Percentiles rank a stretch among this genome's conserved stretches.
phyloP scores from a whole-genome alignment of 1,140 invertebrate species.

The Saxidomus purpurata region DNA sequence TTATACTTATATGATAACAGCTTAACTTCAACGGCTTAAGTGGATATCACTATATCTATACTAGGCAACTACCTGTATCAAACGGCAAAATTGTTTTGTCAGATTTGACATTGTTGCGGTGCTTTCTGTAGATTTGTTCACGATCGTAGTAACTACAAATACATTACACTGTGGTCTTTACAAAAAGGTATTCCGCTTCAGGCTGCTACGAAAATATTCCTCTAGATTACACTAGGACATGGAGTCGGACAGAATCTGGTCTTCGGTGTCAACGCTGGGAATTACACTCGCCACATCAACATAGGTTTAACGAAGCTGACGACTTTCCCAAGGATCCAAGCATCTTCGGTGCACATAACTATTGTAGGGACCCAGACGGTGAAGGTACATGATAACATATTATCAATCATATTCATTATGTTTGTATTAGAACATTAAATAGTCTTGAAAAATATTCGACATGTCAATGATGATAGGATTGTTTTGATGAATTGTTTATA shows the following conservation, averaged over 20 bases:
- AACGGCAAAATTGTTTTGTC: no score
- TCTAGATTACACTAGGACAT: not conserved
- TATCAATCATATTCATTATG: not conserved
- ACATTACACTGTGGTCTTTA: no score
- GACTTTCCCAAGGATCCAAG: not conserved
- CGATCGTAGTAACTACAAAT: no score
- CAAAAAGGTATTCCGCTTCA: no score
- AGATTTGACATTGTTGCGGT: no score
- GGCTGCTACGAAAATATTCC: not conserved
- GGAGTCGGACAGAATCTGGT: not conserved
- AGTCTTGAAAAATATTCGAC: no score
- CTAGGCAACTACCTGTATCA: no score
- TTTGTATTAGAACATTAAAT: not conserved
- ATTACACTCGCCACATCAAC: not conserved
- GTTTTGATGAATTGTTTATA: not conserved
- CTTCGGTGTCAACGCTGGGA: not conserved
- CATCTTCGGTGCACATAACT: not conserved
- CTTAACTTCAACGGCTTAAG: no score
- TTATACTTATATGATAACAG: no score
- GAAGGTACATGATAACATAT: not conserved
- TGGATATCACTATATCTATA: no score
- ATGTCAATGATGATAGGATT: no score
- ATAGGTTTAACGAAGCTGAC: not conserved
- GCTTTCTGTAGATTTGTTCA: no score
- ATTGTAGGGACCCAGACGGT: not conserved